These are phyloP conservation scores for Synergus umbraculus DNA, from an alignment of 2,888 invertebrate genomes.

Conservation along the genomic window DNA sequence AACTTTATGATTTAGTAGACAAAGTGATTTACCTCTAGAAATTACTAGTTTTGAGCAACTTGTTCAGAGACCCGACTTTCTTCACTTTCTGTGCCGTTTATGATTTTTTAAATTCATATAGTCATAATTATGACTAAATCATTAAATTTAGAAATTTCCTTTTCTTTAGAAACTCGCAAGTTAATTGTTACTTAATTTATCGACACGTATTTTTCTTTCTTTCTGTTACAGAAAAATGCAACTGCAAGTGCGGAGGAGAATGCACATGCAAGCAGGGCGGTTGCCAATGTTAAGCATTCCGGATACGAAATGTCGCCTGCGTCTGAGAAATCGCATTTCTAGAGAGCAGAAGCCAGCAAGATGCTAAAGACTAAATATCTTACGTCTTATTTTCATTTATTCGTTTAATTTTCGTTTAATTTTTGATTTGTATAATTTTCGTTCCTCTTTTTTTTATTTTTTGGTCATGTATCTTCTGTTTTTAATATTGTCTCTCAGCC, in stretches of 20 bases:
- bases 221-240: constrained; percentile 68
- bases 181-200: constrained; percentile 2
- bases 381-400: not conserved
- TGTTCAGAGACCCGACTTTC: not conserved
- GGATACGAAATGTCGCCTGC: constrained; percentile 38
- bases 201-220: constrained; percentile 34
- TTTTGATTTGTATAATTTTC: not conserved
- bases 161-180: not conserved
- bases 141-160: not conserved
- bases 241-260: constrained; percentile 63
- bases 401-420: not conserved
- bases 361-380: not conserved
- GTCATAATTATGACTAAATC: not conserved
- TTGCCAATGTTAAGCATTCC: constrained; percentile 46
- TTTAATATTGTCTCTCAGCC: not conserved
- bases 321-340: not conserved
- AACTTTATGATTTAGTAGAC: not conserved
- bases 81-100: not conserved
- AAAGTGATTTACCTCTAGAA: constrained; percentile 12
- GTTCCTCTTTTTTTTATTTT: not conserved
- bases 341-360: not conserved
- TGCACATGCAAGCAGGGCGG: constrained; percentile 46
- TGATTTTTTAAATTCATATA: not conserved
- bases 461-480: not conserved
- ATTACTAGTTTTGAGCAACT: not conserved